These are phyloP conservation scores for Vanessa tameamea DNA, from an alignment of 1,140 invertebrate genomes.

Conservation along the genomic window DNA sequence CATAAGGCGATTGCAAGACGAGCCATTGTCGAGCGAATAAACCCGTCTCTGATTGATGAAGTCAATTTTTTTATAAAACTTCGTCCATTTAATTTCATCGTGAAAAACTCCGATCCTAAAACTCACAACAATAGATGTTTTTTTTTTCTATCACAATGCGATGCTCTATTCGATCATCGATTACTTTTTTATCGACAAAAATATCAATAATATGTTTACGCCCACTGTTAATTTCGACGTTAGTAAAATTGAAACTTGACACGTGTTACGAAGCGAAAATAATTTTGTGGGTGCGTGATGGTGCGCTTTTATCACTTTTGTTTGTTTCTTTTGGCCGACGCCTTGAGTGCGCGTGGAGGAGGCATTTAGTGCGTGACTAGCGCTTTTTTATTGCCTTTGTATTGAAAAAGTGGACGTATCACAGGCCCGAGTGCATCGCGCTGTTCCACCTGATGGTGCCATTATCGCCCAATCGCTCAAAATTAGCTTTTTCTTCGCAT, in stretches of 20 bases:
- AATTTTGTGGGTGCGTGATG: constrained; percentile 75
- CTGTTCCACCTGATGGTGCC: constrained; percentile 61
- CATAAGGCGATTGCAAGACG: constrained; percentile 53
- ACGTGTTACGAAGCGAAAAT: constrained; percentile 77
- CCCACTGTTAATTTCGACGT: constrained; percentile 78
- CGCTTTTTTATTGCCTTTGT: constrained; percentile 76
- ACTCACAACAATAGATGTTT: constrained; percentile 68
- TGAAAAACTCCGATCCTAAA: constrained; percentile 58
- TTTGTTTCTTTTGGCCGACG: constrained; percentile 76
- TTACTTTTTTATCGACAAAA: constrained; percentile 77
- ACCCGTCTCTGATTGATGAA: constrained; percentile 76
- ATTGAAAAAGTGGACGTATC: constrained; percentile 72
- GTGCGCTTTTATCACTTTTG: constrained; percentile 71
- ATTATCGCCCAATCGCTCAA: constrained; percentile 51
- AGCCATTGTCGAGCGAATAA: constrained; percentile 62
- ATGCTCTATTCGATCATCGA: constrained; percentile 74
- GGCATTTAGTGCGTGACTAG: constrained; percentile 78
- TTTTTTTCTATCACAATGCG: constrained; percentile 53
- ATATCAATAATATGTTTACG: constrained; percentile 79
- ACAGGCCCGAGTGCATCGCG: constrained; percentile 48
- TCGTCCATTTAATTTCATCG: constrained; percentile 63
- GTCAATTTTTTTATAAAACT: constrained; percentile 61
- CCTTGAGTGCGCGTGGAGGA: constrained; percentile 52
- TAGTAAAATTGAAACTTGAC: constrained; percentile 78
- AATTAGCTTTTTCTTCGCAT: constrained; percentile 53